phyloP scores from a whole-genome alignment of 2,888 invertebrate genomes.

The Piscicola geometra region DNA sequence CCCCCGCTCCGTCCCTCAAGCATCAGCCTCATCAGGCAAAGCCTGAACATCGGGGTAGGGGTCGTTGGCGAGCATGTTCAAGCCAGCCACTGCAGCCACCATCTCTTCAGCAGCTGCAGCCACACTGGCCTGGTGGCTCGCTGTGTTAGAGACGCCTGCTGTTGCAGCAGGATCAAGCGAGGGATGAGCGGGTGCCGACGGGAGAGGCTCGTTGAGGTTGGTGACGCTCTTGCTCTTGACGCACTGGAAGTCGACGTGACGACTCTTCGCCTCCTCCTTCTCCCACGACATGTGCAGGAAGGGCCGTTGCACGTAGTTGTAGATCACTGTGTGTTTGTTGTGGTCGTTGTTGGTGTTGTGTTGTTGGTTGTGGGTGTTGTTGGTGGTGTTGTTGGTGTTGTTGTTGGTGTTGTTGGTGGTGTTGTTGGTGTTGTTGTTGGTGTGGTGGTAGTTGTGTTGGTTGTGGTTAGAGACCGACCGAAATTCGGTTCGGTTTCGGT shows the following conservation, averaged over 20 bases:
- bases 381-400: too few species aligned
- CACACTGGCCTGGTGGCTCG: neutral
- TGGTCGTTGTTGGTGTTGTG: neutral
- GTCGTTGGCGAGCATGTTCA: conserved; percentile 32
- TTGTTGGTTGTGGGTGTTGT: neutral
- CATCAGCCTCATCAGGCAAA: conserved; percentile 5
- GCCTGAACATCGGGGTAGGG: conserved; percentile 34
- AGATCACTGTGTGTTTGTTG: conserved; percentile 74
- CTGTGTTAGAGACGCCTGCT: conserved; percentile 19
- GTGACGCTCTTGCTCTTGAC: conserved; percentile 96
- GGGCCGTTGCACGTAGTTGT: conserved; percentile 97
- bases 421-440: too few species aligned
- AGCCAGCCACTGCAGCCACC: neutral
- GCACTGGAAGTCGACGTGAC: conserved; percentile 98
- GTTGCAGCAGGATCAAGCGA: conserved; percentile 12
- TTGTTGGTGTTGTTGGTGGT: too few species aligned
- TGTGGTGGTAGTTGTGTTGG: too few species aligned
- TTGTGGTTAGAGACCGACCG: too few species aligned
- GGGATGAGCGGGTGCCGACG: conserved; percentile 61
- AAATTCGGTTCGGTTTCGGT: too few species aligned
- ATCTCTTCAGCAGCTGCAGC: conserved; percentile 10
- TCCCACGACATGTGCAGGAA: conserved; percentile 99
- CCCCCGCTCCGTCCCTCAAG: neutral
- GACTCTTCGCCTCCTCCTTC: conserved; percentile 96
- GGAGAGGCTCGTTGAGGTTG: conserved; percentile 82